Evolutionary conservation across 2,113 vertebrate species (phyloP).

Genomic region (Leiothrix lutea): DNA sequence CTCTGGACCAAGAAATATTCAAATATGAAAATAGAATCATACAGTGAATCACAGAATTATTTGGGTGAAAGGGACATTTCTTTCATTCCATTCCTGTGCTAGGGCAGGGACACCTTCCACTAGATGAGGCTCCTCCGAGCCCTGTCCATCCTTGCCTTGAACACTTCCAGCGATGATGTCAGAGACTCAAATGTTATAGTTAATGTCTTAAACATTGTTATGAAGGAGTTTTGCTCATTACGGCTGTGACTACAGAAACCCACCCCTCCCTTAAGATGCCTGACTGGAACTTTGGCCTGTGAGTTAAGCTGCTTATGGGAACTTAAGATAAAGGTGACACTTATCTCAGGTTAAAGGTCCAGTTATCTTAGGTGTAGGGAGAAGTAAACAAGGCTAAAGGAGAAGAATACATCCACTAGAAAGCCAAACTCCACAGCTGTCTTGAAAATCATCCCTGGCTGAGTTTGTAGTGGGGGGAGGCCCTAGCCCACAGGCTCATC

Average conservation of each 20-base stretch:
- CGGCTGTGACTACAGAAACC: neutral
- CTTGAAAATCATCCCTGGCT: neutral
- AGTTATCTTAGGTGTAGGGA: neutral
- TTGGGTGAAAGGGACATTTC: neutral
- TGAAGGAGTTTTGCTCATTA: neutral
- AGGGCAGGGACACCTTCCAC: neutral
- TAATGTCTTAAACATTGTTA: neutral
- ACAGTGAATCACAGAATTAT: neutral
- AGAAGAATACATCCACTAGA: neutral
- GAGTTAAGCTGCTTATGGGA: neutral
- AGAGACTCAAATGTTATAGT: neutral
- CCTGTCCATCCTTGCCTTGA: neutral
- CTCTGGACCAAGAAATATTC: neutral
- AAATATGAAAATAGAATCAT: neutral
- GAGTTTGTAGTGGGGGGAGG: neutral
- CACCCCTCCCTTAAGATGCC: neutral
- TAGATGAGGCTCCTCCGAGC: neutral
- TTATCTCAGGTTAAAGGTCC: neutral
- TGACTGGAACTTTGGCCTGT: neutral
- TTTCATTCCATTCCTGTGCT: neutral
- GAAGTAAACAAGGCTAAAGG: neutral
- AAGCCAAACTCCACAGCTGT: neutral
- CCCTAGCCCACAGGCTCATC: neutral
- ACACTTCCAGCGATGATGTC: neutral
- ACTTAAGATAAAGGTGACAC: neutral